phyloP scores from a whole-genome alignment of 2,113 vertebrate species.

The Muntiacus reevesi region DNA sequence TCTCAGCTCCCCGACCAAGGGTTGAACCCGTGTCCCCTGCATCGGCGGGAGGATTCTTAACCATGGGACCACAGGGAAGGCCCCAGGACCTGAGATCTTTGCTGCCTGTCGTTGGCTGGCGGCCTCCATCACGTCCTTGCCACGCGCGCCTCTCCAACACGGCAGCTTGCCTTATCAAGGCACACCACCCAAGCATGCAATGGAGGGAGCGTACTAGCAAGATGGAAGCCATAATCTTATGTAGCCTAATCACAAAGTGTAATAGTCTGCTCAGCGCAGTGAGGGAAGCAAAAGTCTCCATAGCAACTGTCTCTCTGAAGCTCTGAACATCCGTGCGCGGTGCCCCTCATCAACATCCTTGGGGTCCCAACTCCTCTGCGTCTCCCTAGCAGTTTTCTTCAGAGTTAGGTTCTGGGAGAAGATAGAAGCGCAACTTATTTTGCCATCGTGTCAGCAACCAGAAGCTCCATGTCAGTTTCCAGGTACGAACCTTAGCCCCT shows the following conservation, averaged over 20 bases:
- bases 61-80: background rate
- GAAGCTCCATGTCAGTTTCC: background rate
- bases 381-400: background rate
- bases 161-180: background rate
- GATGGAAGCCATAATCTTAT: background rate
- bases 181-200: background rate
- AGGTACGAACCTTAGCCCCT: background rate
- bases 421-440: background rate
- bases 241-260: background rate
- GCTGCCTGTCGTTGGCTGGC: background rate
- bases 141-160: background rate
- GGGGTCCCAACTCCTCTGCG: background rate
- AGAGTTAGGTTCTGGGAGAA: background rate
- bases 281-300: background rate
- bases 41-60: background rate
- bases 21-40: background rate
- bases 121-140: background rate
- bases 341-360: background rate
- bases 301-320: background rate
- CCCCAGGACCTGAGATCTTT: background rate
- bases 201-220: background rate
- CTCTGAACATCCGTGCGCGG: background rate
- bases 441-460: background rate
- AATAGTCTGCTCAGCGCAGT: background rate
- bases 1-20: background rate